Base-by-base conservation (phyloP, 2,113 vertebrate genomes). In the Tupaia tana region DNA sequence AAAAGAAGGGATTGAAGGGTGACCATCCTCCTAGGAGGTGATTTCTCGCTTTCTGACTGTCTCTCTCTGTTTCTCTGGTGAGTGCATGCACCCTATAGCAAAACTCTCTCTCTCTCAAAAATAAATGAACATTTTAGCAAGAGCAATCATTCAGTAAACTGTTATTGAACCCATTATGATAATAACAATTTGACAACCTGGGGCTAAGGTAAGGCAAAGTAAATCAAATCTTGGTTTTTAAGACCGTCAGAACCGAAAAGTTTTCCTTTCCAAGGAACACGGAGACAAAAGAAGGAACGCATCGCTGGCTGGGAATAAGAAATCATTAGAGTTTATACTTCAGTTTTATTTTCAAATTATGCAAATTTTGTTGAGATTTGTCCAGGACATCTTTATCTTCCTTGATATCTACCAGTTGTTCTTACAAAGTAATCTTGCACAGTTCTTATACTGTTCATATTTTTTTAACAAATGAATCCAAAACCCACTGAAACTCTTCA, bases 281-380 rank as follows among this genome's bases (percentile, higher is more conserved):
- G 19, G 43, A 79, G 54, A 67, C 31, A 66, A 91, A 90, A 66
- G 54, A 64, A 83, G 54, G 66, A 71, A 75, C n/a, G 25, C 10
- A 67, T 43, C 29, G 9, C 18, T 58, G 2, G 6, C 34, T 77
- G 25, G 59, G 90, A 82, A 83, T 70, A 81, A 78, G 63, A 92
- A 88, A 74, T 86, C 9, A 16, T 27, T 20, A 70, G 11, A 61
- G 22, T 83, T 95, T 93, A n/a, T 83, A 94, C 95, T 84, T 94
- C 22, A 78, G 43, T 74, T 69, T 83, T 52, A 85, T 92, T 96
- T 82, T 27, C 67, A 85, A 92, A 71, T 94, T 59, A 95, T 87
- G 67, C 84, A 81, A 94, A 93, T 93, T 78, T 61, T 63, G 54
- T 87, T 84, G 85, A 86, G 85, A 93, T 96, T 86, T 94, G 56